Evolutionary conservation across 2,797 vertebrate species (phyloP).

Genomic region (Forpus xanthops): DNA sequence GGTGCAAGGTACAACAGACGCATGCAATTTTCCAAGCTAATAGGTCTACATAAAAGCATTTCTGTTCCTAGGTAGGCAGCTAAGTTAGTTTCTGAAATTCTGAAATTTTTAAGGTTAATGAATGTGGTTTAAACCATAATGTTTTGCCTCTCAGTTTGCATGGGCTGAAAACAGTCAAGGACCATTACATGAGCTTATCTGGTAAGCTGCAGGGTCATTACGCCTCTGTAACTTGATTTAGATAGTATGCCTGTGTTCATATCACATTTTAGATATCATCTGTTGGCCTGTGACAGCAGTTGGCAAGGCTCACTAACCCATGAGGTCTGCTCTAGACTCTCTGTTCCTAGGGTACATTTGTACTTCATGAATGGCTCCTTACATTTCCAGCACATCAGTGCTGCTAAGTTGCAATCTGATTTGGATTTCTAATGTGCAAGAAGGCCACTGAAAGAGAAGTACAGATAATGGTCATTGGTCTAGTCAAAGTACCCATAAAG

Average conservation of each 20-base stretch:
- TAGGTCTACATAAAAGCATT: not conserved
- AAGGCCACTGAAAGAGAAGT: not conserved
- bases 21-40: not conserved
- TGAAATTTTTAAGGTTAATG: not conserved
- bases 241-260: not conserved
- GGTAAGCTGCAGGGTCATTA: not conserved
- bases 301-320: not conserved
- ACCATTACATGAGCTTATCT: not conserved
- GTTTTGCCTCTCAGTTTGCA: not conserved
- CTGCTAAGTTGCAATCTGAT: not conserved
- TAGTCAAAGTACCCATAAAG: not conserved
- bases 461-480: not conserved
- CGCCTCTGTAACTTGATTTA: not conserved
- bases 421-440: not conserved
- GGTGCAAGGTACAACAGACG: not conserved
- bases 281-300: not conserved
- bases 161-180: not conserved
- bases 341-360: not conserved
- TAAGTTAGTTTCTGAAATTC: not conserved
- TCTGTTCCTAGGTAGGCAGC: not conserved
- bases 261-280: not conserved
- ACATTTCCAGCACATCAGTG: not conserved
- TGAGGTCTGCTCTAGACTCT: not conserved
- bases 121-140: not conserved
- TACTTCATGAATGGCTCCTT: not conserved